phyloP scores from a whole-genome alignment of 2,888 invertebrate genomes.

The Zonitis immaculata region DNA sequence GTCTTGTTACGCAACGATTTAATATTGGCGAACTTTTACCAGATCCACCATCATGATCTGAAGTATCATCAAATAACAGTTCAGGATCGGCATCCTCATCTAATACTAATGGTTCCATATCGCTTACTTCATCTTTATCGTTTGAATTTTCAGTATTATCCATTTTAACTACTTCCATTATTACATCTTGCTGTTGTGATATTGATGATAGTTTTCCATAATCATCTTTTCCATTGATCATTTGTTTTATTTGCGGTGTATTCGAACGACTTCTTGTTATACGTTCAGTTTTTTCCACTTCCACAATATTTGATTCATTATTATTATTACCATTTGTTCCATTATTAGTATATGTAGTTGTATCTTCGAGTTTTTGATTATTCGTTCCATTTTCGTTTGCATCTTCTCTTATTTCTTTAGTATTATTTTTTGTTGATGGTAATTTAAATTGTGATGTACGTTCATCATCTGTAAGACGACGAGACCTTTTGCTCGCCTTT shows the following conservation, averaged over 20 bases:
- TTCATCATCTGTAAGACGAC: slow-evolving; percentile 10
- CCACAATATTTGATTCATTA: slow-evolving; percentile 1
- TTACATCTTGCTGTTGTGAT: not conserved
- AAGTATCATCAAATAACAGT: slow-evolving; percentile 41
- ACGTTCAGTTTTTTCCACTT: slow-evolving; percentile 2
- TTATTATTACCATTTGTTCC: not conserved
- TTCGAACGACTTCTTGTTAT: slow-evolving; percentile 7
- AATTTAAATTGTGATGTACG: slow-evolving; percentile 7
- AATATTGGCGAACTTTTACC: slow-evolving; percentile 37
- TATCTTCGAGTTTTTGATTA: not conserved
- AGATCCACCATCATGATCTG: slow-evolving; percentile 36
- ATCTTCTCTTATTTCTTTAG: slow-evolving; percentile 2
- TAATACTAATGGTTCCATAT: slow-evolving; percentile 39
- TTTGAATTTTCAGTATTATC: slow-evolving; percentile 10
- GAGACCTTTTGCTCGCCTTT: slow-evolving; percentile 7
- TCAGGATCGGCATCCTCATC: slow-evolving; percentile 42
- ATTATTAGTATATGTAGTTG: not conserved
- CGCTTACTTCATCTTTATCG: slow-evolving; percentile 6
- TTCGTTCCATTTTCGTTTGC: not conserved
- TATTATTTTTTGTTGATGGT: slow-evolving; percentile 6
- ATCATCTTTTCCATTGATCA: not conserved
- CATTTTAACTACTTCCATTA: slow-evolving; percentile 2
- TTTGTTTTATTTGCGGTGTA: slow-evolving; percentile 3
- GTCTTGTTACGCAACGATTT: slow-evolving; percentile 40
- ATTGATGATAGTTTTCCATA: not conserved